Evolutionary conservation across 2,797 vertebrate species (phyloP).

Genomic region (Poeciliopsis paucimaculata): DNA sequence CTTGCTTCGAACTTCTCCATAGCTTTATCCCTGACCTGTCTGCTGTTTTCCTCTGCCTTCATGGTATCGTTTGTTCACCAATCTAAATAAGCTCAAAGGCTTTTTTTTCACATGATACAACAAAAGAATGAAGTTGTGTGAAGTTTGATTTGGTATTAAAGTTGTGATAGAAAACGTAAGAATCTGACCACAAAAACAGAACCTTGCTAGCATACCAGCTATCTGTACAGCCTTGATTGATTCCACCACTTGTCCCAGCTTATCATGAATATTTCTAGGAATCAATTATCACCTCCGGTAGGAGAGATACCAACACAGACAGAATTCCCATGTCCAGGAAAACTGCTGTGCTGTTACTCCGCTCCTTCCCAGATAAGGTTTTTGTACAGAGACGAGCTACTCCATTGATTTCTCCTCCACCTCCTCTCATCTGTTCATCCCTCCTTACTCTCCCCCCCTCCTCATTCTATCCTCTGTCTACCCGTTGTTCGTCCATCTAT

Average conservation of each 20-base stretch:
- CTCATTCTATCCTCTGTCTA: slow-evolving; percentile 39
- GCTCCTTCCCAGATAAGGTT: slow-evolving; percentile 59
- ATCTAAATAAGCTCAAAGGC: background rate
- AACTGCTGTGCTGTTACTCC: slow-evolving; percentile 41
- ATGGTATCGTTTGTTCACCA: background rate
- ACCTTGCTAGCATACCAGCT: slow-evolving; percentile 11
- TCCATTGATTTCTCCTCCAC: slow-evolving; percentile 71
- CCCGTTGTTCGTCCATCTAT: slow-evolving; percentile 62
- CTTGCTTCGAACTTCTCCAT: background rate
- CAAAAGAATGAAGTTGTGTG: background rate
- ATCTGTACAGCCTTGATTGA: slow-evolving; percentile 46
- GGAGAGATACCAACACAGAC: slow-evolving; percentile 33
- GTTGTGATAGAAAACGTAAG: background rate
- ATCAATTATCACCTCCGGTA: slow-evolving; percentile 4
- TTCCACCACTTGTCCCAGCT: slow-evolving; percentile 43
- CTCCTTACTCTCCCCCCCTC: slow-evolving; percentile 24
- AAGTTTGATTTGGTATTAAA: background rate
- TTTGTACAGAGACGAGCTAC: slow-evolving; percentile 39
- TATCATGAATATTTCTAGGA: slow-evolving; percentile 51
- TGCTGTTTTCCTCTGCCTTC: background rate
- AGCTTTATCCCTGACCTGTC: background rate
- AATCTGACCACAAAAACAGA: background rate
- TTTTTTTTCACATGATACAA: background rate
- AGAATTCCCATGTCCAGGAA: slow-evolving; percentile 28
- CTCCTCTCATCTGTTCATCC: slow-evolving; percentile 53